Percentiles rank a stretch among this genome's conserved stretches.
These are phyloP conservation scores for Arothron firmamentum DNA, from an alignment of 2,113 vertebrate genomes.

Conservation along the genomic window DNA sequence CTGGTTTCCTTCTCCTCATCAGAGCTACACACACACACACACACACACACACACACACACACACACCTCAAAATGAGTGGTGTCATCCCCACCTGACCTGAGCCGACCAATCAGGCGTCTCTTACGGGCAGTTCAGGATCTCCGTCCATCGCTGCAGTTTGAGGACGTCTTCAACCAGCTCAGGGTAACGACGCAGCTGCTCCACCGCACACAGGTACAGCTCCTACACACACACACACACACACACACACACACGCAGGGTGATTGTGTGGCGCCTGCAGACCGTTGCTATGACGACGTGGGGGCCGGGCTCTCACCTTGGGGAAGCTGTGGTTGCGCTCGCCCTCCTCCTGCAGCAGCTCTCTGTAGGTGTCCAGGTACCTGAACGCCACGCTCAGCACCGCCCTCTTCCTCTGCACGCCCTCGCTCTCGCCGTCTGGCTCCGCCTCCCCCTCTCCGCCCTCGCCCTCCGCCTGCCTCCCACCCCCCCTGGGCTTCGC, in stretches of 20 bases:
- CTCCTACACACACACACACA: conserved; percentile 7
- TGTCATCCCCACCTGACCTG: neutral
- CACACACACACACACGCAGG: neutral
- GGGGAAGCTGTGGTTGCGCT: conserved; percentile 82
- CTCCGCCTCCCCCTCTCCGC: conserved; percentile 13
- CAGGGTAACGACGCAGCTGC: conserved; percentile 4
- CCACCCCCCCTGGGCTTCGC: conserved; percentile 23
- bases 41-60: conserved; percentile 7
- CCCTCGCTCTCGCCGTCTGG: conserved; percentile 25
- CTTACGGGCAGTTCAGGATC: conserved; percentile 55
- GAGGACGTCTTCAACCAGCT: conserved; percentile 11
- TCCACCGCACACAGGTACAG: conserved; percentile 4
- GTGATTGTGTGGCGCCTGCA: neutral
- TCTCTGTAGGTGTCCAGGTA: conserved; percentile 94
- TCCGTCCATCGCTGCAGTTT: conserved; percentile 14
- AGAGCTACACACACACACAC: conserved; percentile 63
- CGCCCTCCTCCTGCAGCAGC: conserved; percentile 89
- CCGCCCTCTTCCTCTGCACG: conserved; percentile 83
- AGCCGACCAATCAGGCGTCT: neutral
- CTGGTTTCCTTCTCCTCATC: conserved; percentile 85
- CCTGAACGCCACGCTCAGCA: no score
- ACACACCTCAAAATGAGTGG: neutral
- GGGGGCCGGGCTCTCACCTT: conserved; percentile 80
- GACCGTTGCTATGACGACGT: neutral
- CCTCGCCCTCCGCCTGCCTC: conserved; percentile 11